Conservation (phyloP, 2,797 vertebrate species). For the Anguilla obscura region DNA sequence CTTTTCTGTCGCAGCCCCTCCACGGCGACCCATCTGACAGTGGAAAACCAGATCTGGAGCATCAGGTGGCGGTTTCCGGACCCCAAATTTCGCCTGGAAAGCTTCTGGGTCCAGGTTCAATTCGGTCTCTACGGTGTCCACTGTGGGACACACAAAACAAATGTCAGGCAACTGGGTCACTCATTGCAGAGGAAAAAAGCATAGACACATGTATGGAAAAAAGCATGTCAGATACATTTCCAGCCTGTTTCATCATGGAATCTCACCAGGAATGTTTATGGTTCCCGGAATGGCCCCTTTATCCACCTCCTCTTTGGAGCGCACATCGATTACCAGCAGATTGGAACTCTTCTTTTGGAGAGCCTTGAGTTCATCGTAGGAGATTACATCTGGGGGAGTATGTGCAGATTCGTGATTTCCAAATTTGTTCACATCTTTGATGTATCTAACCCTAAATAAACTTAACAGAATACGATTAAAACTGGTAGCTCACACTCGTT, state of each 20-base stretch:
- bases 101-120: slow-evolving; percentile 68
- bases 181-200: background rate
- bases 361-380: slow-evolving; percentile 67
- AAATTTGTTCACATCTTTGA: background rate
- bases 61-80: slow-evolving; percentile 65
- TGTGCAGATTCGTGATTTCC: background rate
- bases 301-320: slow-evolving; percentile 72
- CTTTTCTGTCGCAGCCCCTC: slow-evolving; percentile 63
- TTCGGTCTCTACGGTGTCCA: slow-evolving; percentile 68
- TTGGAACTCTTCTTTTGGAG: slow-evolving; percentile 58
- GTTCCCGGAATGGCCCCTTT: slow-evolving; percentile 72
- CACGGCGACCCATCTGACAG: slow-evolving; percentile 75
- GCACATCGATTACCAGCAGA: slow-evolving; percentile 75
- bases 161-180: background rate
- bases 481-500: too few relatives aligned
- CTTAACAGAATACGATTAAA: background rate
- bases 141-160: slow-evolving; percentile 51
- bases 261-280: slow-evolving; percentile 76
- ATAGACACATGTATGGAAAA: too few relatives aligned
- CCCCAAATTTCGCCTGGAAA: slow-evolving; percentile 70
- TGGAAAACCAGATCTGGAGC: slow-evolving; percentile 74
- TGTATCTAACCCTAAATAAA: background rate
- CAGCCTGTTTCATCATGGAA: background rate
- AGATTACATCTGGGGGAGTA: slow-evolving; percentile 56
- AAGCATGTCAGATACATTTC: background rate